Percentiles rank a stretch among this genome's conserved stretches.
Evolutionary conservation across 2,113 vertebrate species (phyloP).

Genomic region (Pycnonotus jocosus): DNA sequence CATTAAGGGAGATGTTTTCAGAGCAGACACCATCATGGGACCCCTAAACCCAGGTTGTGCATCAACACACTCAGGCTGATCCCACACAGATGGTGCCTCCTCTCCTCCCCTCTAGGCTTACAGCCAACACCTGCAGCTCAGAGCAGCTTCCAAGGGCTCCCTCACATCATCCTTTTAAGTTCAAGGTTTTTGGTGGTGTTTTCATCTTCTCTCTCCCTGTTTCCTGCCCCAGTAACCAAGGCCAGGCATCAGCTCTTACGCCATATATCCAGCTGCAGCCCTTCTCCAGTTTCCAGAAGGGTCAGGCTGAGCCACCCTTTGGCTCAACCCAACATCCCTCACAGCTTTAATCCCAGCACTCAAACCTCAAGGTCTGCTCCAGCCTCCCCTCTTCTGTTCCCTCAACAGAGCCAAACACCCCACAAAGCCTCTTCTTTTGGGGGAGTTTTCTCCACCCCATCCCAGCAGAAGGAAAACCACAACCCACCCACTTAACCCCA

Average conservation of each 20-base stretch:
- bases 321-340: fast-evolving
- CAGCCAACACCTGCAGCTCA: not conserved
- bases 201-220: not conserved
- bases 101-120: not conserved
- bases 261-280: not conserved
- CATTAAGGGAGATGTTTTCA: fast-evolving
- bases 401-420: not conserved
- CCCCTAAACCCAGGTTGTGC: not conserved
- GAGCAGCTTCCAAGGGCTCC: not conserved
- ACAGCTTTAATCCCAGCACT: fast-evolving
- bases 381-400: not conserved
- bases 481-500: fast-evolving
- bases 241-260: no score
- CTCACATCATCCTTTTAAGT: fast-evolving
- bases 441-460: not conserved
- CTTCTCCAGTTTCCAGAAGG: not conserved
- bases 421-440: fast-evolving
- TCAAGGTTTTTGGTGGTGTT: not conserved
- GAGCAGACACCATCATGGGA: not conserved
- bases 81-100: not conserved
- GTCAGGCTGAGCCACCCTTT: not conserved
- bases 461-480: not conserved
- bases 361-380: not conserved
- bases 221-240: not conserved
- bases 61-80: not conserved